Evolutionary conservation across 30 jellyfish, hydroid and myxozoan species (phyloP).

Genomic region (Aurelia sp.): DNA sequence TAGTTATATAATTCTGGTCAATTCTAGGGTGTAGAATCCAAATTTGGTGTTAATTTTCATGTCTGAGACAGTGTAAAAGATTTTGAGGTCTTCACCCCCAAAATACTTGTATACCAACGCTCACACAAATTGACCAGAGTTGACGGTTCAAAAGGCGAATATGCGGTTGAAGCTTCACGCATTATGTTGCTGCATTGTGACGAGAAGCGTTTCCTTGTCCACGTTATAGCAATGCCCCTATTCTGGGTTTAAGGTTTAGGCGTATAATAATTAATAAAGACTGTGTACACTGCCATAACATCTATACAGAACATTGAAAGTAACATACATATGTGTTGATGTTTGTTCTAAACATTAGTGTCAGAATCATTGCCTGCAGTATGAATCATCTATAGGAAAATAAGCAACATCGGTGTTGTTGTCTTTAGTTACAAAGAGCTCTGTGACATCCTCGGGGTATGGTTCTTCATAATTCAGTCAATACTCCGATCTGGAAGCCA

Average conservation of each 20-base stretch:
- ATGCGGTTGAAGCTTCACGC: background rate
- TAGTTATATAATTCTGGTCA: no score
- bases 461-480: conserved; percentile 45
- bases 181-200: conserved; percentile 1
- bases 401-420: conserved; percentile 2
- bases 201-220: background rate
- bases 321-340: background rate
- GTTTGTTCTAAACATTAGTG: conserved; percentile 47
- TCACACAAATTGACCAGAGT: background rate
- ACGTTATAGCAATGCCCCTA: conserved; percentile 5
- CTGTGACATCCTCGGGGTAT: conserved; percentile 37
- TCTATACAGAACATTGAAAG: background rate
- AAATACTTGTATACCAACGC: background rate
- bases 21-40: background rate
- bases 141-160: background rate
- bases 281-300: conserved; percentile 8
- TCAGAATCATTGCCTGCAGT: conserved; percentile 36
- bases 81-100: background rate
- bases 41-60: background rate
- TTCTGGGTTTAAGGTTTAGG: conserved; percentile 10
- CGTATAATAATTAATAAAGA: no score
- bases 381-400: conserved; percentile 17
- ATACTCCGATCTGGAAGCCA: conserved; percentile 53
- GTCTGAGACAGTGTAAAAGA: background rate
- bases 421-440: conserved; percentile 40